Base-by-base conservation (phyloP, 2,888 invertebrate genomes). In the Erebia palarica region DNA sequence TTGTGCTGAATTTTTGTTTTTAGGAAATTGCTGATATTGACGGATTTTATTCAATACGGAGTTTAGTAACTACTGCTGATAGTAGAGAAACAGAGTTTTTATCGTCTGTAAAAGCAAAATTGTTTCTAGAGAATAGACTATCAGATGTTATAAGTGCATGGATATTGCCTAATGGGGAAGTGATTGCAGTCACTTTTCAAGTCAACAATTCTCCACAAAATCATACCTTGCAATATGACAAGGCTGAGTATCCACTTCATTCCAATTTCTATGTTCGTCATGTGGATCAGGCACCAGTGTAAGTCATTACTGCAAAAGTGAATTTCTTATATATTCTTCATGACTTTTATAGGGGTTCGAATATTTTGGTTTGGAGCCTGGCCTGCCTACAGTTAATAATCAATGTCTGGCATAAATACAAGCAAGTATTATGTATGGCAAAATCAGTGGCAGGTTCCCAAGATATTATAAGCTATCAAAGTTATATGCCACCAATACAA, bases 61-160 rank as follows among this genome's bases (percentile, higher is more conserved):
- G 96, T 18, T 88, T 95, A 67, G 95, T 96, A 0, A 94, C 94
- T 27, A 95, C 95, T 77, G 94, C 95, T 63, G 96, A 96, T 80
- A 96, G 95, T 42, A 92, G 90, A 75, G 95, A 95, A 83, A 92
- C 94, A 27, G 94, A 95, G 75, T 97, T 97, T 80, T 87, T 96
- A 13, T 96, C 97, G 11, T 97, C 97, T 73, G 94, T 96, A 27
- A 97, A 96, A 93, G 97, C 98, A 16, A 95, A 96, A 90, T 94
- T 96, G 75, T 91, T 98, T 74, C 91, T 97, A 51, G 96, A 96
- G 76, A 96, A 96, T 60, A 95, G 96, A 68, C 90, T 98, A 14
- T 95, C 96, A 75, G 98, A 98, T 84, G 94, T 95, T 36, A 90
- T 98, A 21, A 96, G 96, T 80, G 92, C 97, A 21, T 97, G 97